These are phyloP conservation scores for Chrysolophus pictus DNA, from an alignment of 2,797 vertebrate species.

Conservation along the genomic window DNA sequence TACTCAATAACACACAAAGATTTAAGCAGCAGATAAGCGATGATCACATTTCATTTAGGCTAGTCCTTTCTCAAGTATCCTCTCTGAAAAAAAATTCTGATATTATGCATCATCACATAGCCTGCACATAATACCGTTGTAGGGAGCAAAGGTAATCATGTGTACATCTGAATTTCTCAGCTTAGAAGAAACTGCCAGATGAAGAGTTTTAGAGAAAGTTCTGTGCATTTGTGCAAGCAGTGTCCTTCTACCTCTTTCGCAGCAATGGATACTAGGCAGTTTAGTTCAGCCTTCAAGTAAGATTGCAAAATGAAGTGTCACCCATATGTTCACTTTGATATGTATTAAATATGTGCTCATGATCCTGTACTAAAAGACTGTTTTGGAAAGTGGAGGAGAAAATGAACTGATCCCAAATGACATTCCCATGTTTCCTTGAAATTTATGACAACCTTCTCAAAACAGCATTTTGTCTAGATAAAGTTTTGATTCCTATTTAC, in stretches of 20 bases:
- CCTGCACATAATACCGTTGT: rapidly evolving
- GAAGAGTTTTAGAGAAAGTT: neutral
- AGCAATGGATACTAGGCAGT: neutral
- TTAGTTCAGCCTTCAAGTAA: neutral
- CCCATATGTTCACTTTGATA: neutral
- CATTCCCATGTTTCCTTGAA: neutral
- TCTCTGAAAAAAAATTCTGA: neutral
- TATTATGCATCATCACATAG: neutral
- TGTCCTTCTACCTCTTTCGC: neutral
- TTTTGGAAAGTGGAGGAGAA: neutral
- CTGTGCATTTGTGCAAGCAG: neutral
- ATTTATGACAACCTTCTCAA: neutral
- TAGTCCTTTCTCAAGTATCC: neutral
- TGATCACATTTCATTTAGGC: neutral
- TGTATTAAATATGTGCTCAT: neutral
- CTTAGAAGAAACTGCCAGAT: neutral
- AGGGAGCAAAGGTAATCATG: neutral
- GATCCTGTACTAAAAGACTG: neutral
- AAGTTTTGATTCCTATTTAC: neutral
- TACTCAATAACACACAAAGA: neutral
- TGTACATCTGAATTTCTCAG: neutral
- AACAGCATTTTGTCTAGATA: neutral
- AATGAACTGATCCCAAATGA: neutral
- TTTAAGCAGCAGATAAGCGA: neutral
- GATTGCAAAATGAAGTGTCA: neutral